These are phyloP conservation scores for Aphidius gifuensis DNA, from an alignment of 1,140 invertebrate species.

Conservation along the genomic window DNA sequence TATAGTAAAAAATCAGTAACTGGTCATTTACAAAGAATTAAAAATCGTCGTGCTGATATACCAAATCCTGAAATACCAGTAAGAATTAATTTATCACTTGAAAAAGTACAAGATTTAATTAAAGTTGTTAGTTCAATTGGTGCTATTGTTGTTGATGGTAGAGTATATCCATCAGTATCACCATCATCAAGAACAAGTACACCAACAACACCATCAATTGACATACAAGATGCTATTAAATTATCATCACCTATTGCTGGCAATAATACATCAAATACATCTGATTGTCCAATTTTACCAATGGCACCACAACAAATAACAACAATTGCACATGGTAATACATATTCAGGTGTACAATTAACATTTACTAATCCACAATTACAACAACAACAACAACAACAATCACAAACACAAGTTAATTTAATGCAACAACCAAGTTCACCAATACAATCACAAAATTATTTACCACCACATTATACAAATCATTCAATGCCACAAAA, in stretches of 20 bases:
- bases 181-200: conserved; percentile 46
- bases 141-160: conserved; percentile 74
- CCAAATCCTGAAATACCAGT: conserved; percentile 82
- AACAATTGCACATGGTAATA: conserved; percentile 18
- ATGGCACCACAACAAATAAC: conserved; percentile 35
- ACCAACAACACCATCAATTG: conserved; percentile 36
- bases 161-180: conserved; percentile 59
- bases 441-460: conserved; percentile 31
- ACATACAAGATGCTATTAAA: conserved; percentile 42
- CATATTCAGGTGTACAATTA: conserved; percentile 29
- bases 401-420: conserved; percentile 26
- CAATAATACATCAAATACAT: conserved; percentile 26
- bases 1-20: conserved; percentile 74
- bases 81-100: conserved; percentile 70
- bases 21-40: conserved; percentile 74
- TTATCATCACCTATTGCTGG: conserved; percentile 45
- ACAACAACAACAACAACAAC: conserved; percentile 37
- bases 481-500: conserved; percentile 39
- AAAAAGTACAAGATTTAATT: conserved; percentile 74
- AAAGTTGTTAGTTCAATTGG: conserved; percentile 73
- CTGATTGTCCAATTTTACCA: conserved; percentile 40
- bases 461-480: conserved; percentile 40
- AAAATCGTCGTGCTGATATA: conserved; percentile 74
- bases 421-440: conserved; percentile 20
- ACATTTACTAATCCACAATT: conserved; percentile 36